Evolutionary conservation across 2,888 invertebrate genomes (phyloP), one percentile per base, ranked within the genome.

Genomic region (Callimorpha dominula): DNA sequence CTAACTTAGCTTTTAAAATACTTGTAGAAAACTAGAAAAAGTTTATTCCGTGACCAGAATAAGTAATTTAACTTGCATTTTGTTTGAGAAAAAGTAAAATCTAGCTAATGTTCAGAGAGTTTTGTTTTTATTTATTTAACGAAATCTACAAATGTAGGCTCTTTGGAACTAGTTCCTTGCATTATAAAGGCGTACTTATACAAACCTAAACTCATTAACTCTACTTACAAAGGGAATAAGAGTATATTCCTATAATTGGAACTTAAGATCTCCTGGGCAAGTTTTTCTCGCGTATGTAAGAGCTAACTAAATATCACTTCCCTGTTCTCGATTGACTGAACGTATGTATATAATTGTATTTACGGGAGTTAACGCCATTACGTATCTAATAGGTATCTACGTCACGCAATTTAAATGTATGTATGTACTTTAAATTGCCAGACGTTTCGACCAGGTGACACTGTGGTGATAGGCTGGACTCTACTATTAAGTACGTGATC

Each of bases 191-290:
- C 65, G 78, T 73, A 49, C 62, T 63, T 65, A 72, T 73, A 73
- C 70, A 78, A 82, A 82, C 81, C 82, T 81, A 76, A 82, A 77
- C 78, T 74, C 64, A 78, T 67, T 65, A 6, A 46, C 9, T 31
- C 31, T 31, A 68, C 63, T 74, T 57, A 68, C 65, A 40, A 65
- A 46, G 68, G 46, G 64, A 70, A 54, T 69, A 20, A 46, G 52
- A 64, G 69, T 64, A 20, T 66, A 20, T 54, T n/a, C 68, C 20
- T 69, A 49, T 73, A 72, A 72, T 75, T 17, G 54, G 31, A 15
- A 49, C 43, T 66, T 60, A 42, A 50, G n/a, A n/a, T n/a, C n/a
- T n/a, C n/a, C n/a, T n/a, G n/a, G n/a, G n/a, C n/a, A n/a, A n/a
- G n/a, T n/a, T n/a, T n/a, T n/a, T n/a, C 2, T 31, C 31, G 31